Conservation (phyloP, 1,140 invertebrate genomes). For the Halyomorpha halys region DNA sequence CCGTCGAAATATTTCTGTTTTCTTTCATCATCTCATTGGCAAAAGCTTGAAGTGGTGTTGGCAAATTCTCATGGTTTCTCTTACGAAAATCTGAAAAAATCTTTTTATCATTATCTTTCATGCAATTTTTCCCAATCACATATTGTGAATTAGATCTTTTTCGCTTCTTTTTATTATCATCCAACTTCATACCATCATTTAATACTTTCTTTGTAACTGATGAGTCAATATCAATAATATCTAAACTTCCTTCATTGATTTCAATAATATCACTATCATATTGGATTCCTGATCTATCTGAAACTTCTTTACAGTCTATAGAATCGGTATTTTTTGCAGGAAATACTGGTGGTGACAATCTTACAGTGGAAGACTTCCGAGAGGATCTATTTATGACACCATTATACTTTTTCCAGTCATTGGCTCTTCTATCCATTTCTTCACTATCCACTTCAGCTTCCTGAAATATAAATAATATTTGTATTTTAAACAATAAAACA, state of each 20-base stretch:
- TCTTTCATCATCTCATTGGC: slow-evolving; percentile 10
- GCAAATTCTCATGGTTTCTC: background rate
- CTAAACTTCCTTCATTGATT: background rate
- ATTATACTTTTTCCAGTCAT: no score
- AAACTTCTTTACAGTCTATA: background rate
- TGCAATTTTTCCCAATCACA: background rate
- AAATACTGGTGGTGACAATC: no score
- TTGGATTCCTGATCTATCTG: background rate
- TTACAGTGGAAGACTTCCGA: no score
- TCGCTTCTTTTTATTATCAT: background rate
- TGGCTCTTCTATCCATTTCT: no score
- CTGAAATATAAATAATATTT: no score
- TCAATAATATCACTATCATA: background rate
- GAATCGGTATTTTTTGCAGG: background rate
- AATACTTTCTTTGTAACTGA: background rate
- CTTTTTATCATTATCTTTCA: background rate
- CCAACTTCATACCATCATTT: background rate
- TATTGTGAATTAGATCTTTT: background rate
- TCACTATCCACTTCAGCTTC: no score
- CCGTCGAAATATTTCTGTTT: background rate
- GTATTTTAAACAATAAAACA: no score
- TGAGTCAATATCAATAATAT: background rate
- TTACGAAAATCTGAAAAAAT: background rate
- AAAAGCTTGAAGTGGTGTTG: background rate
- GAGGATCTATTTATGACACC: no score